Evolutionary conservation across 2,113 vertebrate species (phyloP), one percentile per base, ranked within the genome.

Genomic region (Oreochromis spilurus): DNA sequence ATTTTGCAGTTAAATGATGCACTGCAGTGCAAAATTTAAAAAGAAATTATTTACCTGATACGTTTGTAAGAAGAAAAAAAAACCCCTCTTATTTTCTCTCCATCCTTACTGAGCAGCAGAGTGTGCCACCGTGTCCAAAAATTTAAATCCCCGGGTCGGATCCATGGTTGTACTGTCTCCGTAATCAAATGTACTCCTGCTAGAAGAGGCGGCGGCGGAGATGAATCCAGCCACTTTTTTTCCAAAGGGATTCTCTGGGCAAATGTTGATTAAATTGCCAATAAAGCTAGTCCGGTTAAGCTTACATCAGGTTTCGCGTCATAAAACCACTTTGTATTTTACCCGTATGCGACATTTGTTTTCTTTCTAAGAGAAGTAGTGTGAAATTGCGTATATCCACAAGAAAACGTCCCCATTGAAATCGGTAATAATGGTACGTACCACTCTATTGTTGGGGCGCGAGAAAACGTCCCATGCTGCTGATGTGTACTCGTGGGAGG

Each of bases 401-500:
- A 13, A 9, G 45, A 79, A 84, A 79, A 88, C 21, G 77, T 90
- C 95, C 96, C 96, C 93, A 58, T 88, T 83, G 11, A 48, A 36
- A 53, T 24, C 90, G 4, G 84, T 19, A 83, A 93, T 88, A 85
- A 92, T 97, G 96, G 96, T 96, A 96, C 92, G 88, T 83, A 83
- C 96, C 96, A 93, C 95, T 96, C 96, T 94, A 96, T 97, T 96
- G 96, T 97, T 96, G 95, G 93, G 93, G 93, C 90, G 90, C 77
- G 91, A 87, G 92, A 90, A 21, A 90, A 88, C 84, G 90, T 92
- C 90, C 91, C 87, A 45, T 81, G 87, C 90, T 86, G 92, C 90
- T 86, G 92, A 90, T 83, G 79, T 81, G 91, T 31, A 80, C 75
- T 88, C 79, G 83, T 85, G 90, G 87, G 90, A 89, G 82, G 87